A percentile compares a stretch with the other conserved stretches of the same genome.
Conservation (phyloP, 1,140 invertebrate genomes). For the Hermetia illucens region DNA sequence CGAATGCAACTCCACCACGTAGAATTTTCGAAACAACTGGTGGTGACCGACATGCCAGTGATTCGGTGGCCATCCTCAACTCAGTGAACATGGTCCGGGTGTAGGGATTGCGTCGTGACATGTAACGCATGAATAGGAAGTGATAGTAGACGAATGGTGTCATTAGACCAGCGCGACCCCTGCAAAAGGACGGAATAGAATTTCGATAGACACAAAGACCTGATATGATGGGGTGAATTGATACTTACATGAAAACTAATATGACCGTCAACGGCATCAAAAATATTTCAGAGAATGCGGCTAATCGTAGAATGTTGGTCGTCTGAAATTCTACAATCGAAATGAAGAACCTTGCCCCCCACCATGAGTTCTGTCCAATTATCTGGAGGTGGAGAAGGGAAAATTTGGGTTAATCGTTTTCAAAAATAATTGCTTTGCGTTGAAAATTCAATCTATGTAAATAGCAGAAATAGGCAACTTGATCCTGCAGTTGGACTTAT, state of each 20-base stretch:
- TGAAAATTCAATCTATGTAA: too few species aligned
- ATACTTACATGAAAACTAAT: constrained; percentile 73
- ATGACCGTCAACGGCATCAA: constrained; percentile 76
- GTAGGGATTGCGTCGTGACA: constrained; percentile 88
- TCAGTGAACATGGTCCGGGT: constrained; percentile 80
- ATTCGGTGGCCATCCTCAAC: constrained; percentile 46
- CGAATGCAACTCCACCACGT: constrained; percentile 37
- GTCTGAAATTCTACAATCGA: constrained; percentile 77
- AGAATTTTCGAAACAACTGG: constrained; percentile 38
- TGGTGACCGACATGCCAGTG: constrained; percentile 46
- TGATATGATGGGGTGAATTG: constrained; percentile 1
- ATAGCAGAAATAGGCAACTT: too few species aligned
- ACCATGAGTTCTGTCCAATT: constrained; percentile 75
- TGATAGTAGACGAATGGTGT: constrained; percentile 92
- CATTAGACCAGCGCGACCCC: constrained; percentile 69
- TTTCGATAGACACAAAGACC: neutral
- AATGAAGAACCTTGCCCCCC: constrained; percentile 72
- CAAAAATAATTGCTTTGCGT: too few species aligned
- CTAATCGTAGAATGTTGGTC: constrained; percentile 69
- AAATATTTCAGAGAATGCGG: constrained; percentile 81
- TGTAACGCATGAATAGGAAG: constrained; percentile 77
- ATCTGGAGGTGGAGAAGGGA: constrained; percentile 44
- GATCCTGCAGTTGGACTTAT: too few species aligned
- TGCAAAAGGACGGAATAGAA: constrained; percentile 23
- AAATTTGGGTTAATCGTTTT: constrained; percentile 2